Evolutionary conservation across 2,888 invertebrate species (phyloP), one percentile per base, ranked within the genome.

Genomic region (Tetrapedia diversipes): DNA sequence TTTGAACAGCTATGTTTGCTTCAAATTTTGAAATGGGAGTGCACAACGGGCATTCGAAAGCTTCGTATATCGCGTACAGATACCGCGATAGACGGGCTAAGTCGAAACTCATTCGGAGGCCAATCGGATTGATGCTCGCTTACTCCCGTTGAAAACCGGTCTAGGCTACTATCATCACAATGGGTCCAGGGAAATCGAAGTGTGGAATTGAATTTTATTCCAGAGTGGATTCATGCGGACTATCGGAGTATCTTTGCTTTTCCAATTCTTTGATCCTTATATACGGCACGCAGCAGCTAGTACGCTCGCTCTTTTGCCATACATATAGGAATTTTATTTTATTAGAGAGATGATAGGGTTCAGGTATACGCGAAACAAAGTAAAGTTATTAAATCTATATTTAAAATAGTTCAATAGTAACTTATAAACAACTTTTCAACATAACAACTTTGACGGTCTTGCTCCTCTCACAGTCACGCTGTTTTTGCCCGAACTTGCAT

Each of bases 131-230:
- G 77, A 73, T 53, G 57, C 41, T 53, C 65, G 56, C 41, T 68
- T 69, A 67, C 45, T 32, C 39, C 49, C 57, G 49, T 60, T n/a
- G 39, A 45, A 70, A 66, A 72, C 75, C 54, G 64, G 49, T 67
- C 60, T 59, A 51, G 60, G 49, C 37, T 24, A 64, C 49, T 60
- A 57, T 77, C 71, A 37, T 61, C 57, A 66, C 69, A 63, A 70
- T 74, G 47, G 59, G 39, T 68, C 69, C 47, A 53, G 41, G 19
- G 32, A 72, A 81, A 71, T 79, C 69, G 76, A 70, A 79, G 65
- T 39, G 70, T 16, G 49, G 69, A 79, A 79, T 79, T 69, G 70
- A 73, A 77, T 79, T 68, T 54, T 64, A 64, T 61, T 32, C 29
- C 47, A 11, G 22, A 60, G 69, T 59, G 74, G 34, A 68, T 68